Evolutionary conservation across 2,797 vertebrate genomes (phyloP).

Genomic region (Gymnothorax reevesii): DNA sequence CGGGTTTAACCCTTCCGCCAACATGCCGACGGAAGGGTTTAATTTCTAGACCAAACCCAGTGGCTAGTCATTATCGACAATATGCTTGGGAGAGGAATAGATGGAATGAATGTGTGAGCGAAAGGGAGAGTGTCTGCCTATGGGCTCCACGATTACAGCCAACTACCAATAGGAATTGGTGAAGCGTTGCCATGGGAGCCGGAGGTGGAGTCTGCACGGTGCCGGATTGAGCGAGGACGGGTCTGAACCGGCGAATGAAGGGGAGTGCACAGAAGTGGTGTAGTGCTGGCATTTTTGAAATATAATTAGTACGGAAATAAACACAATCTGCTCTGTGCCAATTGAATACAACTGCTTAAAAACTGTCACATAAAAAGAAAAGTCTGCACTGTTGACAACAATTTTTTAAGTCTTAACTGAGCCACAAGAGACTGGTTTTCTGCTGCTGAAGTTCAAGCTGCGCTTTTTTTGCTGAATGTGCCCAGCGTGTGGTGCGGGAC

Average conservation of each 20-base stretch:
- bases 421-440: neutral
- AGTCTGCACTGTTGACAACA: neutral
- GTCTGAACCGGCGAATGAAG: conserved; percentile 97
- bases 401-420: neutral
- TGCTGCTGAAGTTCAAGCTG: conserved; percentile 57
- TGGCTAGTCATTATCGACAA: conserved; percentile 91
- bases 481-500: neutral
- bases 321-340: neutral
- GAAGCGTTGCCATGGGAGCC: conserved; percentile 89
- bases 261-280: conserved; percentile 73
- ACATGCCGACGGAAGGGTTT: conserved; percentile 98
- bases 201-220: conserved; percentile 89
- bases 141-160: conserved; percentile 97
- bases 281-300: neutral
- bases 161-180: conserved; percentile 84
- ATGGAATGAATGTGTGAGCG: neutral
- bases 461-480: neutral
- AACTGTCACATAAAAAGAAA: neutral
- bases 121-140: conserved; percentile 99
- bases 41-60: conserved; percentile 90
- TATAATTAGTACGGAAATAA: neutral
- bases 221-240: neutral
- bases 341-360: neutral
- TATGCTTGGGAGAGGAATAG: conserved; percentile 75
- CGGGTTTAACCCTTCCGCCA: conserved; percentile 97